Conservation (phyloP, 2,888 invertebrate species). For the Zaprionus obscuricornis region DNA sequence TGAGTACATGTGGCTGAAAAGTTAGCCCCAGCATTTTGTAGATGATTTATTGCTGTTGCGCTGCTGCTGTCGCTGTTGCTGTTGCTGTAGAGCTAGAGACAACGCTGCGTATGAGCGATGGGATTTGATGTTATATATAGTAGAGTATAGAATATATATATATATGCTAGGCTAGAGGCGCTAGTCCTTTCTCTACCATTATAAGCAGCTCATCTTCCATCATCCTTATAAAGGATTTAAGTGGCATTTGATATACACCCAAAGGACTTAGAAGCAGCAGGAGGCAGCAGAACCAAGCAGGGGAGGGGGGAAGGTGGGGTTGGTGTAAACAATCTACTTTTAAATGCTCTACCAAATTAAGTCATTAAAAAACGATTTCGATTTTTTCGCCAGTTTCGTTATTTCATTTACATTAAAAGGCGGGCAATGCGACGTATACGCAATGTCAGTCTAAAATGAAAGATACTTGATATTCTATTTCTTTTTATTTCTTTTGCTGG, state of each 20-base stretch:
- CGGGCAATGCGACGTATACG: conserved; percentile 51
- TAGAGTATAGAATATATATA: too few species aligned
- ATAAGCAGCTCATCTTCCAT: too few species aligned
- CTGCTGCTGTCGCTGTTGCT: not conserved
- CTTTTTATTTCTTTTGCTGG: not conserved
- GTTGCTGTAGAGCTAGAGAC: conserved; percentile 12
- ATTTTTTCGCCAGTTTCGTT: conserved; percentile 14
- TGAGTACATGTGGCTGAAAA: conserved; percentile 37
- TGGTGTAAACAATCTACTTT: conserved; percentile 24
- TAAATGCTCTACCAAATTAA: conserved; percentile 64
- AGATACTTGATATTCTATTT: not conserved
- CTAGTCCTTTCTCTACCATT: not conserved
- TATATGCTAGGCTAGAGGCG: not conserved
- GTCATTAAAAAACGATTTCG: conserved; percentile 68
- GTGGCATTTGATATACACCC: conserved; percentile 58
- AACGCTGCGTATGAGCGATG: conserved; percentile 55
- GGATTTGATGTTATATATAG: too few species aligned
- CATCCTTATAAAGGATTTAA: conserved; percentile 54
- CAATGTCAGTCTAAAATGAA: conserved; percentile 28
- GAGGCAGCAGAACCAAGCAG: conserved; percentile 1
- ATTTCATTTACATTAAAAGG: not conserved
- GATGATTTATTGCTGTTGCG: conserved; percentile 66
- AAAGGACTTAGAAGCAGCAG: not conserved
- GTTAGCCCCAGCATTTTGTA: conserved; percentile 55
- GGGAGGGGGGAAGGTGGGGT: too few species aligned